Conservation (phyloP, 2,888 invertebrate genomes). For the Tipula unca region DNA sequence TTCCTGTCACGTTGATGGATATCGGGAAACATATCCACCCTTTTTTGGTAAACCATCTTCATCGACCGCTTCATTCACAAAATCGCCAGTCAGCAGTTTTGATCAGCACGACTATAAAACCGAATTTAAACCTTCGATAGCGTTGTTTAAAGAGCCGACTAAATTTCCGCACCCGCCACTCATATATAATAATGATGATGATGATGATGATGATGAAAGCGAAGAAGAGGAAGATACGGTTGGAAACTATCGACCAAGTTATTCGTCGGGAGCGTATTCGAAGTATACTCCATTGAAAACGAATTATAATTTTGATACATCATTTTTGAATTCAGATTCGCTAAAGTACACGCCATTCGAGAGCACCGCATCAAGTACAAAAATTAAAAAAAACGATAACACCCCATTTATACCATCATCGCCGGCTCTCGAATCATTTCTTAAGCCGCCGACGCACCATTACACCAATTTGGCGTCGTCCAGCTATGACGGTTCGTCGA, state of each 20-base stretch:
- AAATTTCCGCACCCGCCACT: slow-evolving; percentile 24
- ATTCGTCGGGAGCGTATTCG: neutral
- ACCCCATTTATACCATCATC: neutral
- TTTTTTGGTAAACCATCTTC: slow-evolving; percentile 23
- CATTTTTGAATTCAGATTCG: neutral
- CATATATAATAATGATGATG: slow-evolving; percentile 33
- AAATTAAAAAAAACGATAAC: neutral
- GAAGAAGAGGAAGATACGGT: slow-evolving; percentile 34
- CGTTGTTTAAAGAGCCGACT: neutral
- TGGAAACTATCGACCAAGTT: slow-evolving; percentile 26
- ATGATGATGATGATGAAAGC: slow-evolving; percentile 32
- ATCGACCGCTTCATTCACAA: neutral
- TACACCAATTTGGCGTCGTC: slow-evolving; percentile 22
- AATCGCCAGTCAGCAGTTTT: neutral
- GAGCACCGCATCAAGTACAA: neutral
- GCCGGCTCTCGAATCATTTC: neutral
- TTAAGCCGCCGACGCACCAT: neutral
- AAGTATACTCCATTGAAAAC: neutral
- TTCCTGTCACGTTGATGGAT: slow-evolving; percentile 72
- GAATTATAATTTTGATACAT: neutral
- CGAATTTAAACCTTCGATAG: neutral
- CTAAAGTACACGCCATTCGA: neutral
- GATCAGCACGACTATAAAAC: neutral
- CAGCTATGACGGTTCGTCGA: slow-evolving; percentile 38
- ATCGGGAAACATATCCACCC: slow-evolving; percentile 59